Percentiles rank a stretch among this genome's conserved stretches.
Evolutionary conservation across 2,797 vertebrate species (phyloP).

Genomic region (Coranthus polyacanthus): DNA sequence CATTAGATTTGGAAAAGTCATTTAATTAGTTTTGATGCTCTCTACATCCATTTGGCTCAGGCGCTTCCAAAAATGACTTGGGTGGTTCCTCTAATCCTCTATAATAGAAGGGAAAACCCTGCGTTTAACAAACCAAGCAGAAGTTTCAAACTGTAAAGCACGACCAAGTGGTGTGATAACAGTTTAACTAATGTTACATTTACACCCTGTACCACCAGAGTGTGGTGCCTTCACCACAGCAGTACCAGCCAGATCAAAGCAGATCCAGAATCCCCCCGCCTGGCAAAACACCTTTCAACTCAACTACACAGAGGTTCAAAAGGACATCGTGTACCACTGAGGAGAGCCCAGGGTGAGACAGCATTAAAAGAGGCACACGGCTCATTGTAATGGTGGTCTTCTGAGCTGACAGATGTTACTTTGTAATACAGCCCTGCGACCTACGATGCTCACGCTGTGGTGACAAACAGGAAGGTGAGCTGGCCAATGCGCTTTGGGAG

Average conservation of each 20-base stretch:
- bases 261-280: constrained; percentile 55
- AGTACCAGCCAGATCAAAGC: constrained; percentile 78
- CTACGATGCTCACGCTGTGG: constrained; percentile 67
- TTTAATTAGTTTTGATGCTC: no score
- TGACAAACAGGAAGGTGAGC: constrained; percentile 75
- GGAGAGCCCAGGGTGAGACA: constrained; percentile 80
- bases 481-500: constrained; percentile 92
- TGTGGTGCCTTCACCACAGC: constrained; percentile 77
- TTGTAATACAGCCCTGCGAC: constrained; percentile 83
- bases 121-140: no score
- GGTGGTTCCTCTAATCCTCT: no score
- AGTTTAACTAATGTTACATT: no score
- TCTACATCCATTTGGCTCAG: no score
- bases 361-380: neutral
- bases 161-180: no score
- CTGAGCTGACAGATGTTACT: constrained; percentile 24
- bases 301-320: constrained; percentile 73
- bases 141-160: no score
- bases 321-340: neutral
- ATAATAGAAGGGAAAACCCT: no score
- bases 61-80: no score
- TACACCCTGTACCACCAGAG: constrained; percentile 53
- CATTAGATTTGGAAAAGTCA: no score
- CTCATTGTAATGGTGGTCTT: fast-evolving
- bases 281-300: constrained; percentile 80